Percentiles rank a stretch among this genome's conserved stretches.
phyloP scores from a whole-genome alignment of 1,140 invertebrate genomes.

The Calephelis virginiensis region DNA sequence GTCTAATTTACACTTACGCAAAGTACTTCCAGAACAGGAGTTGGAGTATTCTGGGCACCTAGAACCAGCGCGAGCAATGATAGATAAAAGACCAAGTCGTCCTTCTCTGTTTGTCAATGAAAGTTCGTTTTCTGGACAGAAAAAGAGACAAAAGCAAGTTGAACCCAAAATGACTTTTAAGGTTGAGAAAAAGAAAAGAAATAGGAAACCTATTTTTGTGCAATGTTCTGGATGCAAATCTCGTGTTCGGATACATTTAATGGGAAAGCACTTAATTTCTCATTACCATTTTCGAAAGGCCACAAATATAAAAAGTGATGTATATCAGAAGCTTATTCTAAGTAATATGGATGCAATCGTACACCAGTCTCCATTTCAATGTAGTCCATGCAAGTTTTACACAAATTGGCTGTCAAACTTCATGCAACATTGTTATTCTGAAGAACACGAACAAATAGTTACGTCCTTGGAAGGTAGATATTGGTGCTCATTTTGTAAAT shows the following conservation, averaged over 20 bases:
- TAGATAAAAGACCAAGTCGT: conserved; percentile 53
- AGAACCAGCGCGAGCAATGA: conserved; percentile 49
- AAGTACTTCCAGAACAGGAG: conserved; percentile 83
- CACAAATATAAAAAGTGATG: conserved; percentile 76
- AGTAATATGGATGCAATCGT: conserved; percentile 88
- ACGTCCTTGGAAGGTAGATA: conserved; percentile 80
- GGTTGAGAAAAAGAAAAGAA: conserved; percentile 71
- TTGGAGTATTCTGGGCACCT: conserved; percentile 79
- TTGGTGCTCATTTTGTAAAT: conserved; percentile 88
- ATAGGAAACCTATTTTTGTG: conserved; percentile 79
- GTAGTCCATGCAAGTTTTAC: conserved; percentile 90
- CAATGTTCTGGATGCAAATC: conserved; percentile 85
- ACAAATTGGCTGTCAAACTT: conserved; percentile 87
- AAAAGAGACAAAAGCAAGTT: conserved; percentile 38
- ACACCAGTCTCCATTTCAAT: conserved; percentile 90
- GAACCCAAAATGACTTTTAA: conserved; percentile 37
- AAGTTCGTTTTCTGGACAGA: conserved; percentile 37
- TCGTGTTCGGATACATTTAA: conserved; percentile 82
- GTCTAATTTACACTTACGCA: conserved; percentile 85
- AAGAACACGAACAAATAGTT: conserved; percentile 79
- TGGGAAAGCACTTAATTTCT: conserved; percentile 91
- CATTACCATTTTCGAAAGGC: conserved; percentile 88
- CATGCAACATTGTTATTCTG: conserved; percentile 86
- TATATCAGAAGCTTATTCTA: conserved; percentile 82
- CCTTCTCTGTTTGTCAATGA: conserved; percentile 56